phyloP scores from a whole-genome alignment of 2,113 vertebrate species.

The Heteronetta atricapilla region DNA sequence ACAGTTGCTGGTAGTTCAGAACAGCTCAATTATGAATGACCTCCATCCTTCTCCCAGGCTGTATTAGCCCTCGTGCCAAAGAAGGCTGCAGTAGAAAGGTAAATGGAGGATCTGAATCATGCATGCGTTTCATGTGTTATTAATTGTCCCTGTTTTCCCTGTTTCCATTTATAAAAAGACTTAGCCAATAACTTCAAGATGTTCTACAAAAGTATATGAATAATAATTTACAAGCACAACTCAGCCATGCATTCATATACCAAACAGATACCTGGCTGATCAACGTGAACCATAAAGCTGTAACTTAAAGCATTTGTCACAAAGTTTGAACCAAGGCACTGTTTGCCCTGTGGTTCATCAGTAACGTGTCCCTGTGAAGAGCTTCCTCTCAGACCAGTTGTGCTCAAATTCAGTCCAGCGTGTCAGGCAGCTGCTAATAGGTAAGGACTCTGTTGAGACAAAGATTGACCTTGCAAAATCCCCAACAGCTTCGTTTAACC shows the following conservation, averaged over 20 bases:
- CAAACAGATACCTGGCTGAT: neutral
- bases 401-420: neutral
- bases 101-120: neutral
- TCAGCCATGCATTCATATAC: neutral
- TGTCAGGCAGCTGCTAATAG: neutral
- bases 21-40: neutral
- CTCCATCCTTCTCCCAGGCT: neutral
- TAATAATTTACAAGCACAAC: neutral
- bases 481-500: neutral
- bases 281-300: neutral
- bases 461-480: neutral
- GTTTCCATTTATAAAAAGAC: slow-evolving; percentile 8
- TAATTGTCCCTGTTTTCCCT: neutral
- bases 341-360: neutral
- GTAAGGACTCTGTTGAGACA: neutral
- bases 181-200: slow-evolving; percentile 23
- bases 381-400: neutral
- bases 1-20: neutral
- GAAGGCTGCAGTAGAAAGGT: neutral
- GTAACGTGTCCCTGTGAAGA: neutral
- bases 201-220: slow-evolving; percentile 4
- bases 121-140: slow-evolving; percentile 31
- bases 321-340: neutral
- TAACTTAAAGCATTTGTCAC: neutral
- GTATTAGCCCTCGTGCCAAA: neutral